Percentiles rank a stretch among this genome's conserved stretches.
Conservation (phyloP, 2,113 vertebrate species). For the Sinocyclocheilus anophthalmus region DNA sequence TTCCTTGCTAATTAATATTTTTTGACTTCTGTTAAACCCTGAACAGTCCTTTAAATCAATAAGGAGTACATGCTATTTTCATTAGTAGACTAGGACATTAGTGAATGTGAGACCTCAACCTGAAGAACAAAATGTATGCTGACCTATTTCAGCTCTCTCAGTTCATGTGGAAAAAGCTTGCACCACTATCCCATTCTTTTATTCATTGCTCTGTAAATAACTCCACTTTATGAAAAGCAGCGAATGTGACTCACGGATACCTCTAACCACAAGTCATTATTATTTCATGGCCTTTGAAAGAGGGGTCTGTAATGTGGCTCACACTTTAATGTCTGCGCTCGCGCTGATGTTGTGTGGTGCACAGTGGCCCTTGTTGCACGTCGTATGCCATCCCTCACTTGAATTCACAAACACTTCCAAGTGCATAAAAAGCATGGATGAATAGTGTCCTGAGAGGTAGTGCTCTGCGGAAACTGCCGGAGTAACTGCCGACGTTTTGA, state of each 20-base stretch:
- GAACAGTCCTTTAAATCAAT: neutral
- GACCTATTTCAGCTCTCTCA: slow-evolving; percentile 61
- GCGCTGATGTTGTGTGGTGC: slow-evolving; percentile 81
- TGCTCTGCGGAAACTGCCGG: slow-evolving; percentile 69
- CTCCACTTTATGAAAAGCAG: slow-evolving; percentile 83
- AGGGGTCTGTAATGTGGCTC: slow-evolving; percentile 71
- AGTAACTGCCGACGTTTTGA: slow-evolving; percentile 34
- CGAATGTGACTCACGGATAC: slow-evolving; percentile 78
- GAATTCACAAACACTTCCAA: slow-evolving; percentile 82
- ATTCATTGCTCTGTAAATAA: slow-evolving; percentile 82
- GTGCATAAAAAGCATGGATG: slow-evolving; percentile 76
- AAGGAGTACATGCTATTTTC: neutral
- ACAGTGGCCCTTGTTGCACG: slow-evolving; percentile 77
- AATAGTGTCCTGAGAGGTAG: slow-evolving; percentile 69
- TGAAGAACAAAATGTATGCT: slow-evolving; percentile 55
- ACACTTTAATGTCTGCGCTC: slow-evolving; percentile 75
- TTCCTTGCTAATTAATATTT: neutral
- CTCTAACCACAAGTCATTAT: slow-evolving; percentile 81
- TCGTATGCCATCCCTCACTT: slow-evolving; percentile 75
- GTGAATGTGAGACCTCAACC: slow-evolving; percentile 16
- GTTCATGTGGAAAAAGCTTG: slow-evolving; percentile 75
- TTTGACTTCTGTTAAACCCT: neutral
- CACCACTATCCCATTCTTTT: slow-evolving; percentile 78
- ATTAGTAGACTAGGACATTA: neutral
- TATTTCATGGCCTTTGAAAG: slow-evolving; percentile 83